Evolutionary conservation across 2,113 vertebrate species (phyloP).

Genomic region (Paraplagusia blochii): DNA sequence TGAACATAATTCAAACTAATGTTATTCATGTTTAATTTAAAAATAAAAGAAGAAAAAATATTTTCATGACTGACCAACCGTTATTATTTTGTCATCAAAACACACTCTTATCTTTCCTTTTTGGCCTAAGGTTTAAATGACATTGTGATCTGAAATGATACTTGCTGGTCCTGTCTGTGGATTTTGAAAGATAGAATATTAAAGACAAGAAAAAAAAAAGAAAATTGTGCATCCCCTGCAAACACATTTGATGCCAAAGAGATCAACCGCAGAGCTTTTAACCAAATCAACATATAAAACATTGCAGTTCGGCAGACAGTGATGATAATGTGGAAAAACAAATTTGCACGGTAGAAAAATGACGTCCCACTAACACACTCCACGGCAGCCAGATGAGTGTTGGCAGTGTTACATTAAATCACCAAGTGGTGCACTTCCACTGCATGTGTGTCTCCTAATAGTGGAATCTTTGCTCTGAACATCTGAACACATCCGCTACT

Average conservation of each 20-base stretch:
- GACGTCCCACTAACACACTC: neutral
- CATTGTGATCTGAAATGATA: constrained; percentile 41
- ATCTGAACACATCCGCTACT: constrained; percentile 22
- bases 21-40: too few species aligned
- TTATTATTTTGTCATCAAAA: too few species aligned
- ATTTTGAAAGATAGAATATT: neutral
- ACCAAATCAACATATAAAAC: constrained; percentile 10
- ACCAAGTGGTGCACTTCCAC: neutral
- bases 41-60: too few species aligned
- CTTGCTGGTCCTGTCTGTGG: too few species aligned
- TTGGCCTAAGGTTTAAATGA: too few species aligned
- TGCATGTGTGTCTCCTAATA: neutral
- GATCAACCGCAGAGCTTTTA: constrained; percentile 1
- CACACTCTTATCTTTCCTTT: too few species aligned
- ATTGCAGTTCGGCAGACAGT: constrained; percentile 11
- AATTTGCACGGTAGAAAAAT: constrained; percentile 5
- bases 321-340: constrained; percentile 6
- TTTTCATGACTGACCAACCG: too few species aligned
- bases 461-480: constrained; percentile 7
- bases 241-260: constrained; percentile 4
- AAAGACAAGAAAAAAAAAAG: neutral
- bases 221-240: constrained; percentile 4
- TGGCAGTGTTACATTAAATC: neutral
- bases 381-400: neutral
- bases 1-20: too few species aligned